phyloP scores from a whole-genome alignment of 1,140 invertebrate genomes.

The Drosophila jambulina region DNA sequence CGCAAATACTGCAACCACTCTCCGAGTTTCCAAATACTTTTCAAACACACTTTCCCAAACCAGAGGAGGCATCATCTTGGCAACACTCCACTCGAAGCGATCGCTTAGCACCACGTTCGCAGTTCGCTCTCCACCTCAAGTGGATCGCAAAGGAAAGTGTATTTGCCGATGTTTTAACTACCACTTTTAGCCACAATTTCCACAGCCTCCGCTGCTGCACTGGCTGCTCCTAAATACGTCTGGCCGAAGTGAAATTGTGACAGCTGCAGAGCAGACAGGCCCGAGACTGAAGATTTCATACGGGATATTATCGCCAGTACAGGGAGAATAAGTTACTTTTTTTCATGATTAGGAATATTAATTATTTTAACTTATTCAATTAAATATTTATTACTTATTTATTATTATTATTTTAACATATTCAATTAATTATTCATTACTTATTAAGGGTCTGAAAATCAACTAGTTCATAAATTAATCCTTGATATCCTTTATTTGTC shows the following conservation, averaged over 20 bases:
- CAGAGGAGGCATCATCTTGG: slow-evolving; percentile 6
- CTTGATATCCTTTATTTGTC: no score
- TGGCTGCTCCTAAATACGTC: slow-evolving; percentile 51
- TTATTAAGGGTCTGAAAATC: not conserved
- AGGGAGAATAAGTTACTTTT: not conserved
- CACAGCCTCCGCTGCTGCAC: not conserved
- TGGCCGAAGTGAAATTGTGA: slow-evolving; percentile 74
- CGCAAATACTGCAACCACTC: not conserved
- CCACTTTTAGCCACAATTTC: slow-evolving; percentile 13
- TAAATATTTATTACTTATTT: no score
- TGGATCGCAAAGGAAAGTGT: slow-evolving; percentile 49
- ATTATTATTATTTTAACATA: not conserved
- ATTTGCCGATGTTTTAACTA: slow-evolving; percentile 51
- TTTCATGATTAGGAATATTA: not conserved
- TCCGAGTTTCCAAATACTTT: slow-evolving; percentile 8
- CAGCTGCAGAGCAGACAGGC: slow-evolving; percentile 67
- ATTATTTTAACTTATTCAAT: no score
- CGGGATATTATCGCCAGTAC: not conserved
- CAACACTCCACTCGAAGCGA: slow-evolving; percentile 6
- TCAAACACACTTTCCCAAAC: slow-evolving; percentile 7
- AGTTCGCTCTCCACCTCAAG: slow-evolving; percentile 24
- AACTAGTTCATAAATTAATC: not conserved
- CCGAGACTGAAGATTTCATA: slow-evolving; percentile 28
- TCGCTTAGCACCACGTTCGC: slow-evolving; percentile 46
- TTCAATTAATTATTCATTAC: not conserved